Evolutionary conservation across 2,888 invertebrate species (phyloP).

Genomic region (Galerucella nymphaeae): DNA sequence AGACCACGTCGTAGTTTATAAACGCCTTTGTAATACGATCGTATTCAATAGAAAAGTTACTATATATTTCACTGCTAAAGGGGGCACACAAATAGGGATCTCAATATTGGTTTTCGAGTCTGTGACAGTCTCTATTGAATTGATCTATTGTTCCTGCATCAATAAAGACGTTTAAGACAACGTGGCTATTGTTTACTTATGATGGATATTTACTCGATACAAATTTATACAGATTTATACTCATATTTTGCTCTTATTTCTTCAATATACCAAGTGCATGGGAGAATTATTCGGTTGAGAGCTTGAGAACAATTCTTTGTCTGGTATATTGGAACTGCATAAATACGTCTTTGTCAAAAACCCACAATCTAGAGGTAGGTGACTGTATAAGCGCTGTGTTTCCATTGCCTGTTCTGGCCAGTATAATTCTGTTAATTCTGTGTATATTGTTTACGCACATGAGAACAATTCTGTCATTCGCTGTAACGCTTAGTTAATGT

Average conservation of each 20-base stretch:
- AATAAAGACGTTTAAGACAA: slow-evolving; percentile 1
- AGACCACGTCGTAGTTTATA: background rate
- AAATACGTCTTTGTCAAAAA: too few relatives aligned
- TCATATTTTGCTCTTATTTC: background rate
- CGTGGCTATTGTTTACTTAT: background rate
- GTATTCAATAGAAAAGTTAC: background rate
- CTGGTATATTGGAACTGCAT: too few relatives aligned
- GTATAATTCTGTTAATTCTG: too few relatives aligned
- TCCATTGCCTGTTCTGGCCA: too few relatives aligned
- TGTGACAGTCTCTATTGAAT: slow-evolving; percentile 3
- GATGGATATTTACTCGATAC: slow-evolving; percentile 6
- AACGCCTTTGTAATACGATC: slow-evolving; percentile 4
- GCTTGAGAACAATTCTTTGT: too few relatives aligned
- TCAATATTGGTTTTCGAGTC: slow-evolving; percentile 7
- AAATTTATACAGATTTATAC: background rate
- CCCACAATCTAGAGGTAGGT: too few relatives aligned
- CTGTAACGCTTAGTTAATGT: too few relatives aligned
- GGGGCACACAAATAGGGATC: background rate
- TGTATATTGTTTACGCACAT: too few relatives aligned
- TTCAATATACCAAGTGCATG: background rate
- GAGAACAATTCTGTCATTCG: too few relatives aligned
- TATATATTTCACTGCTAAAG: background rate
- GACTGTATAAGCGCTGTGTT: too few relatives aligned
- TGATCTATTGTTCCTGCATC: background rate
- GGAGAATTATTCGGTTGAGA: too few relatives aligned